A percentile compares a stretch with the other conserved stretches of the same genome.
These are phyloP conservation scores for Urocynchramus pylzowi DNA, from an alignment of 2,113 vertebrate genomes.

Conservation along the genomic window DNA sequence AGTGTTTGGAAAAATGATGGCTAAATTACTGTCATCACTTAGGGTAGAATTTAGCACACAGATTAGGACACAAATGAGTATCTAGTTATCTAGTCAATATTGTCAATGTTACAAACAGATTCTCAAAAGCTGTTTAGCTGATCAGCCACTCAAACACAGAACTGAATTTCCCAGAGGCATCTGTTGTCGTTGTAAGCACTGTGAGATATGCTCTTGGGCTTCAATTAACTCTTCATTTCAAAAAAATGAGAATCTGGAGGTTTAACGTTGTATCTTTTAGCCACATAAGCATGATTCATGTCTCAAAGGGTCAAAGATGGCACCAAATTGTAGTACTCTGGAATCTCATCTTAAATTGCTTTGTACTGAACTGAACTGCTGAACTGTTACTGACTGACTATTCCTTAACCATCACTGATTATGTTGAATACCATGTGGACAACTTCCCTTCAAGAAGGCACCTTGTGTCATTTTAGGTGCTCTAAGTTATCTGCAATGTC, in stretches of 20 bases:
- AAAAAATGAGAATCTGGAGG: not conserved
- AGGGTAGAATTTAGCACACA: not conserved
- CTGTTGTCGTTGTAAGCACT: not conserved
- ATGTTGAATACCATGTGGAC: accelerated
- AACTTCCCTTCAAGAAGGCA: not conserved
- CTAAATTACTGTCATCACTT: not conserved
- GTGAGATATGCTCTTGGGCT: not conserved
- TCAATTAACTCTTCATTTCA: not conserved
- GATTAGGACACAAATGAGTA: not conserved
- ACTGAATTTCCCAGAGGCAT: not conserved
- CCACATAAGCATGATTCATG: not conserved
- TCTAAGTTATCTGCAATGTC: not conserved
- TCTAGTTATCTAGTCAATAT: not conserved
- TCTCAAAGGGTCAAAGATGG: not conserved
- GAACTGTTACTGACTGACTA: not conserved
- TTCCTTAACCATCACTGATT: not conserved
- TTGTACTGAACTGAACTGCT: not conserved
- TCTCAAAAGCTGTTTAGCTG: not conserved
- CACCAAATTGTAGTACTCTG: not conserved
- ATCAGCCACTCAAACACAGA: not conserved
- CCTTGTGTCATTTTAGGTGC: not conserved
- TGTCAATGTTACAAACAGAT: not conserved
- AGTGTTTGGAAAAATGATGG: not conserved
- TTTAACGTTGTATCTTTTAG: not conserved
- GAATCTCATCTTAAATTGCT: not conserved